phyloP scores from a whole-genome alignment of 2,113 vertebrate species.

The Phalacrocorax brasilianus region DNA sequence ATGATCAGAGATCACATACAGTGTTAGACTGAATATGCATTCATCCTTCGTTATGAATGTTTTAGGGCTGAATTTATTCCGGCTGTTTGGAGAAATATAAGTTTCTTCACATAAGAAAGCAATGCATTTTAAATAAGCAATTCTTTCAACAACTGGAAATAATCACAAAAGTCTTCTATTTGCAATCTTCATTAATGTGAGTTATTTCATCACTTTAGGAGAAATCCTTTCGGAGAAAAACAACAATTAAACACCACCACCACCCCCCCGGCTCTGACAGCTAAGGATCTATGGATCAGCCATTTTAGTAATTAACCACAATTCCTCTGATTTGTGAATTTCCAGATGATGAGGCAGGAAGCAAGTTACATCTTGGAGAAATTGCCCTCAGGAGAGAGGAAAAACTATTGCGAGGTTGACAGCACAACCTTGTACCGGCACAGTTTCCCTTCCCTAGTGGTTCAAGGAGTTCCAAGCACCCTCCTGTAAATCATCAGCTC shows the following conservation, averaged over 20 bases:
- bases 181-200: conserved; percentile 66
- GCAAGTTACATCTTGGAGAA: conserved; percentile 65
- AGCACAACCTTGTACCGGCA: conserved; percentile 55
- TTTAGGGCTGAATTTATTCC: conserved; percentile 30
- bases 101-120: conserved; percentile 33
- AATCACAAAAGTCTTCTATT: conserved; percentile 41
- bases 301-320: conserved; percentile 73
- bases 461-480: conserved; percentile 75
- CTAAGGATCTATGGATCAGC: conserved; percentile 59
- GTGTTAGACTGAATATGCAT: conserved; percentile 31
- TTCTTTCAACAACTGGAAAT: conserved; percentile 58
- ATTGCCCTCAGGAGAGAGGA: conserved; percentile 69
- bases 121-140: conserved; percentile 54
- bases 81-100: not conserved
- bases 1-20: conserved; percentile 64
- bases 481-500: conserved; percentile 79
- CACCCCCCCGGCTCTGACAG: conserved; percentile 21
- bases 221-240: conserved; percentile 57
- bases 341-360: conserved; percentile 69
- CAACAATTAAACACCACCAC: conserved; percentile 48
- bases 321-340: conserved; percentile 72
- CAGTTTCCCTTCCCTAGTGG: conserved; percentile 64
- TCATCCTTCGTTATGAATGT: conserved; percentile 13
- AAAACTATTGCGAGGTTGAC: conserved; percentile 69
- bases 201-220: conserved; percentile 61